Percentiles rank a stretch among this genome's conserved stretches.
phyloP scores from a whole-genome alignment of 2,113 vertebrate species.

The Perca schrenkii region DNA sequence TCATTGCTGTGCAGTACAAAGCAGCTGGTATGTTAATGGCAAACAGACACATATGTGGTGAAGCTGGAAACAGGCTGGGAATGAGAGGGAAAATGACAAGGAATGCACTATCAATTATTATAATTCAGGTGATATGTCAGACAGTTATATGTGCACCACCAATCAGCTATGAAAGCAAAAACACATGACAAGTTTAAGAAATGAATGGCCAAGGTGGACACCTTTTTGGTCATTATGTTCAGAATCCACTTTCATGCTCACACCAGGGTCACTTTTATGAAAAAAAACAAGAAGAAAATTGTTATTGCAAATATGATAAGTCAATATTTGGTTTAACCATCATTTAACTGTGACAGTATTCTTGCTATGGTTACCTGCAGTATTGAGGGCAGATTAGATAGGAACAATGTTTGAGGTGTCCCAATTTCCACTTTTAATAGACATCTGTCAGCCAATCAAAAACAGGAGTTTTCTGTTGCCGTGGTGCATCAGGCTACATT shows the following conservation, averaged over 20 bases:
- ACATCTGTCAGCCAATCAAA: neutral
- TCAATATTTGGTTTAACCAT: neutral
- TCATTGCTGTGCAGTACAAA: too few relatives aligned
- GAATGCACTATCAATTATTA: too few relatives aligned
- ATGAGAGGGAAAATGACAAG: too few relatives aligned
- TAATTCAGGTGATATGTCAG: too few relatives aligned
- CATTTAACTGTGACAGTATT: neutral
- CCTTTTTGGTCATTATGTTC: neutral
- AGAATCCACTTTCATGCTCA: neutral
- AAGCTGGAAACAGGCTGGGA: too few relatives aligned
- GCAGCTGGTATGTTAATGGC: too few relatives aligned
- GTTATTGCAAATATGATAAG: neutral
- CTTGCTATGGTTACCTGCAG: neutral
- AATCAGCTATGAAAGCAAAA: too few relatives aligned
- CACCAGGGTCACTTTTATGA: neutral
- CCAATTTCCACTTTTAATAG: neutral
- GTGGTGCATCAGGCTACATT: neutral
- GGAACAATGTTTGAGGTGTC: neutral
- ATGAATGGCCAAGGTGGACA: neutral
- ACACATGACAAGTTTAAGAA: neutral
- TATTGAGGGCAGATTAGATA: neutral
- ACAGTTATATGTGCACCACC: neutral
- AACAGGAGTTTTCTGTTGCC: slow-evolving; percentile 5
- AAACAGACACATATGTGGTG: too few relatives aligned
- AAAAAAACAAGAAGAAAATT: neutral